These are phyloP conservation scores for Pteruthius melanotis DNA, from an alignment of 2,113 vertebrate genomes.

Conservation along the genomic window DNA sequence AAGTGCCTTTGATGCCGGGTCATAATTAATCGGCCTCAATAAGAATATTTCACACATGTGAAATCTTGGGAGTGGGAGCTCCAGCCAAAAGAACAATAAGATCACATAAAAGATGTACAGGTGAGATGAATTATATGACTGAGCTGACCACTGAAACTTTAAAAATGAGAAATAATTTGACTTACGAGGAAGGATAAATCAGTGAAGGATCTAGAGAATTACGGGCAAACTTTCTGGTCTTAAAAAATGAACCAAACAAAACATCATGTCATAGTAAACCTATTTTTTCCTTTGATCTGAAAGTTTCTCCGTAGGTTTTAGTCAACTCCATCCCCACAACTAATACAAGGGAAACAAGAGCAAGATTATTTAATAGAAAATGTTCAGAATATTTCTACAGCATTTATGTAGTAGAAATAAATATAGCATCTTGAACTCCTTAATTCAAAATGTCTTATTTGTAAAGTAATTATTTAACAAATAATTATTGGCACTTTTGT, in stretches of 20 bases:
- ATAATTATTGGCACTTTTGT: not conserved
- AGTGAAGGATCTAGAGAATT: not conserved
- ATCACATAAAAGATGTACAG: fast-evolving
- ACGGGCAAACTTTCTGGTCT: not conserved
- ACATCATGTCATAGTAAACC: not conserved
- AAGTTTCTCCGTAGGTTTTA: not conserved
- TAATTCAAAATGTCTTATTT: not conserved
- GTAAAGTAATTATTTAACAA: not conserved
- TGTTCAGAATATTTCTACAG: not conserved
- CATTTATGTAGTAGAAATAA: not conserved
- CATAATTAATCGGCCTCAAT: not conserved
- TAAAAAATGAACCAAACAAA: not conserved
- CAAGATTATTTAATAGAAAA: not conserved
- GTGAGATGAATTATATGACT: not conserved
- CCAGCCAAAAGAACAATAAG: not conserved
- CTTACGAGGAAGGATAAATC: not conserved
- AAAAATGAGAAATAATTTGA: not conserved
- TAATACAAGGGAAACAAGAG: not conserved
- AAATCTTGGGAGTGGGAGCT: not conserved
- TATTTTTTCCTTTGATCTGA: not conserved
- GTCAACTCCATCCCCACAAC: not conserved
- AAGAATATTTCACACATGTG: not conserved
- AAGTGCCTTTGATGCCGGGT: not conserved
- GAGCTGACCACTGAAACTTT: not conserved
- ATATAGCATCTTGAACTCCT: not conserved